Conservation (phyloP, 2,113 vertebrate species). For the Shinisaurus crocodilurus region DNA sequence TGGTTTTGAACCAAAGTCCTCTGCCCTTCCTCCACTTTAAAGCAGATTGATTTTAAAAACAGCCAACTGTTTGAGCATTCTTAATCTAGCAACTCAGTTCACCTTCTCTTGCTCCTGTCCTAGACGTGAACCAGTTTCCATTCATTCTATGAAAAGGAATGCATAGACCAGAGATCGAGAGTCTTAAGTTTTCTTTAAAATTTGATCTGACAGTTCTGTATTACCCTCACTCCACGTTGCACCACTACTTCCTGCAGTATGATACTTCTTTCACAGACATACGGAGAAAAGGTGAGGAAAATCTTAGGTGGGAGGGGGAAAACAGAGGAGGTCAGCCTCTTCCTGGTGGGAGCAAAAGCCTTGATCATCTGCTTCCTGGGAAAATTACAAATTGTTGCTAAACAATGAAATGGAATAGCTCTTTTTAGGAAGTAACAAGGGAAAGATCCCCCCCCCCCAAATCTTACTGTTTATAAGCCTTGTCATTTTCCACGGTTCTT, state of each 20-base stretch:
- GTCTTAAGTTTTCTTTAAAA: not conserved
- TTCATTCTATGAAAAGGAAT: not conserved
- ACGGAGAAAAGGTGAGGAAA: not conserved
- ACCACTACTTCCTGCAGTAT: too few species aligned
- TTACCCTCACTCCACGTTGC: not conserved
- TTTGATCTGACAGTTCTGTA: not conserved
- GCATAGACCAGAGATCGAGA: not conserved
- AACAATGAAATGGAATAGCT: not conserved
- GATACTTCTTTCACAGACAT: not conserved
- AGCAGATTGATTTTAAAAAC: not conserved
- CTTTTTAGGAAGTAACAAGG: slow-evolving; percentile 14
- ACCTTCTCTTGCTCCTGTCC: not conserved
- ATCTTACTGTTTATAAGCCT: slow-evolving; percentile 91
- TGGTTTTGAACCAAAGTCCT: not conserved
- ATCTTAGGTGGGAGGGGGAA: not conserved
- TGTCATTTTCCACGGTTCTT: slow-evolving; percentile 85
- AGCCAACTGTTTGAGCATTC: not conserved
- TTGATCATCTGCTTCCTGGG: too few species aligned
- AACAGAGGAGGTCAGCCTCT: not conserved
- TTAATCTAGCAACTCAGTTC: not conserved
- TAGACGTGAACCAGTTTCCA: not conserved
- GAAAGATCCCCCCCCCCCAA: not conserved
- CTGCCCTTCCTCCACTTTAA: not conserved
- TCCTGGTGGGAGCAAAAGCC: not conserved
- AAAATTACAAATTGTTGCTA: not conserved